A percentile compares a stretch with the other conserved stretches of the same genome.
Evolutionary conservation across 2,797 vertebrate species (phyloP).

Genomic region (Lutra lutra): DNA sequence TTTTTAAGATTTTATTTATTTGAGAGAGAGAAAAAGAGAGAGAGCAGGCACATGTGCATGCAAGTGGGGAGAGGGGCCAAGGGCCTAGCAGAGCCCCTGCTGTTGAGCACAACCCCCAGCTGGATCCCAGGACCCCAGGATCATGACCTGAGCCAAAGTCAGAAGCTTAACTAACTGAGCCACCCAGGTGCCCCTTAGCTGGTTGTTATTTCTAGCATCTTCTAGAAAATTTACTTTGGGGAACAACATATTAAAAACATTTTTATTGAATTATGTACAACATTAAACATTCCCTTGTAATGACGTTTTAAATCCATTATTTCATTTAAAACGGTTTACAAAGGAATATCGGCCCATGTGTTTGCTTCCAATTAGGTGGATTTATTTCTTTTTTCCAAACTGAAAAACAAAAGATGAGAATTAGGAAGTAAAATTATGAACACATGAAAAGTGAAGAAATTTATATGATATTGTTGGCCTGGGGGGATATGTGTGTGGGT

Average conservation of each 20-base stretch:
- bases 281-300: background rate
- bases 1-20: background rate
- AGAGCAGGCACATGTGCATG: background rate
- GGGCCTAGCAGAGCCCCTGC: background rate
- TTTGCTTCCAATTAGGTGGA: conserved; percentile 24
- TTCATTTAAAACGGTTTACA: conserved; percentile 48
- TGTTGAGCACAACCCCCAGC: background rate
- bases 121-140: background rate
- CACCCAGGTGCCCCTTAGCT: background rate
- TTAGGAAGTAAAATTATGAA: conserved; percentile 20
- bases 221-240: background rate
- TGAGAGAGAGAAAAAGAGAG: background rate
- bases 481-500: background rate
- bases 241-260: background rate
- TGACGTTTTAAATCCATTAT: conserved; percentile 1
- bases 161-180: background rate
- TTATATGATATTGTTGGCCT: background rate
- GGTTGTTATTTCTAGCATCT: background rate
- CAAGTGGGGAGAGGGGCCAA: background rate
- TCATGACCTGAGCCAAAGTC: background rate
- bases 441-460: conserved; percentile 5
- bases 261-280: background rate
- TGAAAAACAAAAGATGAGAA: conserved; percentile 39
- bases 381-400: conserved; percentile 20
- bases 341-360: background rate